Evolutionary conservation across 2,888 invertebrate species (phyloP).

Genomic region (Trachelus troglodyta): DNA sequence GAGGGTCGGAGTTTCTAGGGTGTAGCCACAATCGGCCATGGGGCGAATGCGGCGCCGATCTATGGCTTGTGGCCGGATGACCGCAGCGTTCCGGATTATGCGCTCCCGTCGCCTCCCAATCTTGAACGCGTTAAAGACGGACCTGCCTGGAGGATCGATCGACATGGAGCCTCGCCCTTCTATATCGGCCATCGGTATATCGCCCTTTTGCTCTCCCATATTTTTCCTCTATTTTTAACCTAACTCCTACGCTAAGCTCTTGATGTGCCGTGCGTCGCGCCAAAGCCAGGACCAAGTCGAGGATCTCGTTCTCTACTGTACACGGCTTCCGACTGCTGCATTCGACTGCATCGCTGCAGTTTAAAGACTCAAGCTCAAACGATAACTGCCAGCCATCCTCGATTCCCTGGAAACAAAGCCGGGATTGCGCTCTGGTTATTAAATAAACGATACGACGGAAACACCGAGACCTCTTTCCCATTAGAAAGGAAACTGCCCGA

Average conservation of each 20-base stretch:
- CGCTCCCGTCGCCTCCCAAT: neutral
- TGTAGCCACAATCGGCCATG: neutral
- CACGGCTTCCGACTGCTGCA: conserved; percentile 8
- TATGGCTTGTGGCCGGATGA: neutral
- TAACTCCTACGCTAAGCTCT: neutral
- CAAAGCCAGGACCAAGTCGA: neutral
- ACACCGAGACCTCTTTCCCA: conserved; percentile 7
- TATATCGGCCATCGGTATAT: neutral
- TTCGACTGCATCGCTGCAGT: neutral
- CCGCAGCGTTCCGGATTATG: neutral
- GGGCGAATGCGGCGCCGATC: neutral
- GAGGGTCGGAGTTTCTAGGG: neutral
- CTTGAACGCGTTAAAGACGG: neutral
- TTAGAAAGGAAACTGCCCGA: neutral
- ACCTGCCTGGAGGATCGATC: neutral
- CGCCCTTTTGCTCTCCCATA: neutral
- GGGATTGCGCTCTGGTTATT: conserved; percentile 34
- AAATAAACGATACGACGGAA: conserved; percentile 33
- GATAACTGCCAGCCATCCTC: neutral
- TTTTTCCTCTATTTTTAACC: neutral
- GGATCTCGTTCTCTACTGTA: conserved; percentile 14
- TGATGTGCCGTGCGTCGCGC: neutral
- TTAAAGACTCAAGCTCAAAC: neutral
- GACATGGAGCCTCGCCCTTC: neutral
- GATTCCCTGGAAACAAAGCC: conserved; percentile 27